Conservation (phyloP, 2,797 vertebrate genomes). For the Pterois miles region DNA sequence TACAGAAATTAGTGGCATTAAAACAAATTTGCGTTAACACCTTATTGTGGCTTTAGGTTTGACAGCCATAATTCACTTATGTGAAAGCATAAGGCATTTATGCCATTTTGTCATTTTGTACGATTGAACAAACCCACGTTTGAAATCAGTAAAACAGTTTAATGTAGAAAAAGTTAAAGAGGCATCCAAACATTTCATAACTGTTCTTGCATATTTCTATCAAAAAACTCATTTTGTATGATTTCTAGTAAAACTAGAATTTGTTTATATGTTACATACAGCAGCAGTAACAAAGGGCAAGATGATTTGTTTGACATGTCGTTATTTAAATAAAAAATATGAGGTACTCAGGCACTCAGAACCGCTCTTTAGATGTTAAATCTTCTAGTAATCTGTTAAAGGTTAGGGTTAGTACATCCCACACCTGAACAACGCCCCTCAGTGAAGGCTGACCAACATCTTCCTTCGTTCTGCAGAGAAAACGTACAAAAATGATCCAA, state of each 20-base stretch:
- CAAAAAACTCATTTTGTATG: background rate
- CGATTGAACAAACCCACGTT: conserved; percentile 14
- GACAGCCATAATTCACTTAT: too few relatives aligned
- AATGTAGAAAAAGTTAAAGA: conserved; percentile 58
- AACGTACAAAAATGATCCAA: conserved; percentile 2
- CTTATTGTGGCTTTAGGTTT: too few relatives aligned
- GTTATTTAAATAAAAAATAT: conserved; percentile 39
- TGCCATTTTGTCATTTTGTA: background rate
- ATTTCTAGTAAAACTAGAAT: conserved; percentile 44
- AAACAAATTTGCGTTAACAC: too few relatives aligned
- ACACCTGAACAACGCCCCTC: background rate
- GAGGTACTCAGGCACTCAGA: conserved; percentile 44
- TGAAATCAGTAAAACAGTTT: conserved; percentile 57
- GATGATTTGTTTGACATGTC: conserved; percentile 19
- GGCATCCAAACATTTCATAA: conserved; percentile 28
- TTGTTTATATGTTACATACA: conserved; percentile 31
- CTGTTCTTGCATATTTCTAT: conserved; percentile 1
- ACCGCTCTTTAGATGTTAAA: background rate
- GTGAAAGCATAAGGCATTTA: background rate
- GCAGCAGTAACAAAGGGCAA: conserved; percentile 16
- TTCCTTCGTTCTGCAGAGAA: conserved; percentile 5
- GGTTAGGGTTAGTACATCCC: background rate
- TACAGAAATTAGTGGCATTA: too few relatives aligned
- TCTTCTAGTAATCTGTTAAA: background rate
- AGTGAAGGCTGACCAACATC: background rate